These are phyloP conservation scores for Psittacula cyanocephala DNA, from an alignment of 2,113 vertebrate species.

Conservation along the genomic window DNA sequence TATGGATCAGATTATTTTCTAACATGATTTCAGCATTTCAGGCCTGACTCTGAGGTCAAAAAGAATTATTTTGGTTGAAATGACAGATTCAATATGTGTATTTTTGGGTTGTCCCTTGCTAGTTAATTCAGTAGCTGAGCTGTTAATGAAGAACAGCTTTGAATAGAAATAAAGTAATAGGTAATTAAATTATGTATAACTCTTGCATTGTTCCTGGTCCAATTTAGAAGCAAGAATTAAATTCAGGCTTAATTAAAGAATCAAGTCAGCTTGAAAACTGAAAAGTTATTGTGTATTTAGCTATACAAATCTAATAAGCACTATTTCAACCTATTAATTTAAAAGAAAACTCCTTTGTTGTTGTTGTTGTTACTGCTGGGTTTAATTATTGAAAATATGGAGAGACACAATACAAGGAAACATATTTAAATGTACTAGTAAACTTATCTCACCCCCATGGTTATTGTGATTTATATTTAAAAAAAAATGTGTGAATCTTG, in stretches of 20 bases:
- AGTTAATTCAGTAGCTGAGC: constrained; percentile 32
- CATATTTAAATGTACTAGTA: not conserved
- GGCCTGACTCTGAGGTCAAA: not conserved
- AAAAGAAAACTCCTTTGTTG: not conserved
- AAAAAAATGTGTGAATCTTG: not conserved
- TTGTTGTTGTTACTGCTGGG: not conserved
- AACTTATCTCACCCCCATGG: not conserved
- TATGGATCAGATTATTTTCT: not conserved
- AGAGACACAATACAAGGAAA: not conserved
- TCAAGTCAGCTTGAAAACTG: not conserved
- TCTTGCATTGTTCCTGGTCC: not conserved
- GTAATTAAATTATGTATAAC: constrained; percentile 47
- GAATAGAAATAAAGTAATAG: constrained; percentile 59
- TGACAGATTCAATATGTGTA: not conserved
- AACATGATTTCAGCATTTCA: not conserved
- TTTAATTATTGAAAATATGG: not conserved
- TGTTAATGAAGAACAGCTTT: constrained; percentile 49
- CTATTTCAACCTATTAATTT: not conserved
- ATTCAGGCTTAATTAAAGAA: constrained; percentile 27
- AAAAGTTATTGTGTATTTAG: not conserved
- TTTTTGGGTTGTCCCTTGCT: constrained; percentile 23
- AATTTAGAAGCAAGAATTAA: constrained; percentile 20
- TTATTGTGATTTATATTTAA: not conserved
- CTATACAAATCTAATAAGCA: not conserved
- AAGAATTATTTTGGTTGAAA: constrained; percentile 10